Evolutionary conservation across 2,113 vertebrate species (phyloP).

Genomic region (Garra rufa): DNA sequence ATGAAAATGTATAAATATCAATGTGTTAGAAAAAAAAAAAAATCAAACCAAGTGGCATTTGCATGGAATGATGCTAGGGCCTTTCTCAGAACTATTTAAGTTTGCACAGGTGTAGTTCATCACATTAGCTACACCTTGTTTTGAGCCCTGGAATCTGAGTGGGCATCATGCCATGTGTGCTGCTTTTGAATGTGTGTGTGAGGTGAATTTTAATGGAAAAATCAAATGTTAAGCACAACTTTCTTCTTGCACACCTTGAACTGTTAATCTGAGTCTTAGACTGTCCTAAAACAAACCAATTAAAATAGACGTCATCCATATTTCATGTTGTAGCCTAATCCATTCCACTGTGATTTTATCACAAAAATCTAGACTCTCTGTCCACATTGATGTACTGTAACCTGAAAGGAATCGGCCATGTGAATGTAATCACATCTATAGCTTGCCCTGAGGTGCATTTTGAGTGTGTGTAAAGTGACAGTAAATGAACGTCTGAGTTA

Average conservation of each 20-base stretch:
- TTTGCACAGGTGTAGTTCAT: background rate
- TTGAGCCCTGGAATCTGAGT: background rate
- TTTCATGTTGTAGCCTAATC: background rate
- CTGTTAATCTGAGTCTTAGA: background rate
- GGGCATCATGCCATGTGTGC: background rate
- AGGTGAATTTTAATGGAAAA: background rate
- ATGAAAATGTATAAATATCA: background rate
- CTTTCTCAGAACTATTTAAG: background rate
- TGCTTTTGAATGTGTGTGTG: background rate
- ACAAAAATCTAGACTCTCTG: background rate
- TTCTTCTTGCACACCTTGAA: background rate
- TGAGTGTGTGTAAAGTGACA: conserved; percentile 11
- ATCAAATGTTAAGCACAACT: background rate
- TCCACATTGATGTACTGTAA: conserved; percentile 20
- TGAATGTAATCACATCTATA: conserved; percentile 37
- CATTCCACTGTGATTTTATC: conserved; percentile 15
- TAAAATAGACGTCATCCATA: background rate
- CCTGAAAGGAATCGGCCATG: conserved; percentile 36
- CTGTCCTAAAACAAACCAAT: background rate
- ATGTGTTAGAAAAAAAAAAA: background rate
- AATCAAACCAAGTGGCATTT: background rate
- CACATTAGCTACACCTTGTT: background rate
- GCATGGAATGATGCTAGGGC: background rate
- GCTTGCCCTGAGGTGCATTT: conserved; percentile 17
- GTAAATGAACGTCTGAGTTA: background rate